These are phyloP conservation scores for Agonum fuliginosum DNA, from an alignment of 2,888 invertebrate species.

Conservation along the genomic window DNA sequence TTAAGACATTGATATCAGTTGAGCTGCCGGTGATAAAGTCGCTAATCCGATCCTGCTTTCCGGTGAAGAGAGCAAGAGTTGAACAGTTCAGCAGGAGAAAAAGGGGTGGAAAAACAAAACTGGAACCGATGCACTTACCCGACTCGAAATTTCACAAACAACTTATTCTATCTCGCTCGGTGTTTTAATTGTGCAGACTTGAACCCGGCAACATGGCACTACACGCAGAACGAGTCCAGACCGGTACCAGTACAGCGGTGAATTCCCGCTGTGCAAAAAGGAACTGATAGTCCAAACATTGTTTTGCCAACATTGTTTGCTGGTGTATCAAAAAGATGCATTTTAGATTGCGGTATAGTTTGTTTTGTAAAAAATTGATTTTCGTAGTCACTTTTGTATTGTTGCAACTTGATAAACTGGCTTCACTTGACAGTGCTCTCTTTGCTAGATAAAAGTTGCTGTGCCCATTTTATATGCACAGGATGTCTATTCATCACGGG, in stretches of 20 bases:
- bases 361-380: conserved; percentile 42
- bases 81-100: conserved; percentile 38
- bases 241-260: conserved; percentile 26
- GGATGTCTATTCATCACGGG: not conserved
- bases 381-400: conserved; percentile 42
- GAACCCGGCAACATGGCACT: conserved; percentile 7
- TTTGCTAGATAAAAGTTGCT: conserved; percentile 15
- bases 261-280: conserved; percentile 8
- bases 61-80: conserved; percentile 36
- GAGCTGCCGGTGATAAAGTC: too few species aligned
- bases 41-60: conserved; percentile 14
- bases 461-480: not conserved
- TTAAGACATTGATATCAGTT: too few species aligned
- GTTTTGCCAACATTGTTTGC: conserved; percentile 40
- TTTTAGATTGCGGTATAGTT: conserved; percentile 44
- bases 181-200: conserved; percentile 44
- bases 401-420: conserved; percentile 40
- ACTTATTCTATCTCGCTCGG: conserved; percentile 36
- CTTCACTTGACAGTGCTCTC: conserved; percentile 18
- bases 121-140: conserved; percentile 44
- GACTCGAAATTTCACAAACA: conserved; percentile 45
- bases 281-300: conserved; percentile 47
- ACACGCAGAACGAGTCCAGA: not conserved
- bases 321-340: conserved; percentile 45
- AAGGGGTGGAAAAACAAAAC: conserved; percentile 40